Base-by-base conservation (phyloP, 2,113 vertebrate species). In the Ivindomyrus marchei region DNA sequence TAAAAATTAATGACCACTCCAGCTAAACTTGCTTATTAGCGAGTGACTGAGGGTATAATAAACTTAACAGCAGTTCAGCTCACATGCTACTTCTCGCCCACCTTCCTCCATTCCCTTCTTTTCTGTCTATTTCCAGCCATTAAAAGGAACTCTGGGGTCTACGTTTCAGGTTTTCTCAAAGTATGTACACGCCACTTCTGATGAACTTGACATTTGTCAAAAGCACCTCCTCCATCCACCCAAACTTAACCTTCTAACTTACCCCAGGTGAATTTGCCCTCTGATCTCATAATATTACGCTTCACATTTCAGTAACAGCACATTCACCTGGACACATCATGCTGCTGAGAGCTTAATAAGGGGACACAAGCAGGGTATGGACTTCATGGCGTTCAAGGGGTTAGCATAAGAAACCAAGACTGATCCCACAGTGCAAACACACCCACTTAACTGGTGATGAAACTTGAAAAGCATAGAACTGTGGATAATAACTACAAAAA, bases 51-150 rank as follows among this genome's bases (percentile, higher is more conserved):
- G 62, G n/a, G 62, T n/a, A 66, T 66, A 66, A 66, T n/a, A 11
- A 66, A 11, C 24, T n/a, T 27, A 27, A 27, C 24, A 66, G 36
- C 39, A 42, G 74, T 36, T 19, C 3, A 80, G 74, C 31, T 39
- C 4, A 27, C n/a, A 77, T 77, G 70, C 36, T 36, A 19, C 15
- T 77, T 39, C 24, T 77, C 70, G 3, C 36, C 6, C 36, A 7
- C 27, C 50, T 89, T 62, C 89, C 49, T 87, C 77, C 89, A 56
- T 89, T 88, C 53, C 21, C 46, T 85, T 27, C 4, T n/a, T 21
- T 39, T 85, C 83, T 19, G 47, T 85, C 46, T 10, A n/a, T 80
- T 66, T 80, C 45, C 77, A 62, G 56, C 56, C n/a, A 46, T 13
- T 70, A 39, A 85, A 90, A 39, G 13, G 36, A n/a, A 47, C 15